These are phyloP conservation scores for Xanthia icteritia DNA, from an alignment of 2,888 invertebrate genomes.

Conservation along the genomic window DNA sequence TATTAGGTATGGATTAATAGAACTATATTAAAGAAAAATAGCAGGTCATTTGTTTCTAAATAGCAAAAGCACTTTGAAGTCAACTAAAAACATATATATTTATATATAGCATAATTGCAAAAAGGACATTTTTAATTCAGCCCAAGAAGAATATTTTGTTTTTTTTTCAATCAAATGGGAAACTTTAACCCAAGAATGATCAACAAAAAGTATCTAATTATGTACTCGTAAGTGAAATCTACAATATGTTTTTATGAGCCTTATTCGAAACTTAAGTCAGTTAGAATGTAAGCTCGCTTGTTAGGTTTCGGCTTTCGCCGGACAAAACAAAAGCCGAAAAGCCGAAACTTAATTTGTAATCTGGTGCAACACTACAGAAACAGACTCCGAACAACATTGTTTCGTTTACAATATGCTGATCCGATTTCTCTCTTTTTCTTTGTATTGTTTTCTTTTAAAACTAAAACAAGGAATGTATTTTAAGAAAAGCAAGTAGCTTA, in stretches of 20 bases:
- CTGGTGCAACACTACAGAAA: constrained; percentile 28
- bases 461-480: constrained; percentile 1
- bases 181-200: neutral
- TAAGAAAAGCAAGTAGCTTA: constrained; percentile 10
- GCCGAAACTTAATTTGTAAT: constrained; percentile 43
- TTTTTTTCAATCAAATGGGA: neutral
- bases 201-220: neutral
- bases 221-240: neutral
- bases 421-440: constrained; percentile 31
- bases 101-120: neutral
- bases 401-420: constrained; percentile 36
- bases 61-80: too few species aligned
- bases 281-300: constrained; percentile 13
- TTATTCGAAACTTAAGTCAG: neutral
- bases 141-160: neutral
- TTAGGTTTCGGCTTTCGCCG: constrained; percentile 16
- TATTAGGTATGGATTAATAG: neutral
- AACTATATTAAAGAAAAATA: too few species aligned
- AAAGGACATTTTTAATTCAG: neutral
- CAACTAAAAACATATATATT: neutral
- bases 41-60: neutral
- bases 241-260: neutral
- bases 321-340: constrained; percentile 12
- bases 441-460: constrained; percentile 36
- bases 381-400: constrained; percentile 38